Conservation (phyloP, 2,888 invertebrate species). For the Dryomyza anilis region DNA sequence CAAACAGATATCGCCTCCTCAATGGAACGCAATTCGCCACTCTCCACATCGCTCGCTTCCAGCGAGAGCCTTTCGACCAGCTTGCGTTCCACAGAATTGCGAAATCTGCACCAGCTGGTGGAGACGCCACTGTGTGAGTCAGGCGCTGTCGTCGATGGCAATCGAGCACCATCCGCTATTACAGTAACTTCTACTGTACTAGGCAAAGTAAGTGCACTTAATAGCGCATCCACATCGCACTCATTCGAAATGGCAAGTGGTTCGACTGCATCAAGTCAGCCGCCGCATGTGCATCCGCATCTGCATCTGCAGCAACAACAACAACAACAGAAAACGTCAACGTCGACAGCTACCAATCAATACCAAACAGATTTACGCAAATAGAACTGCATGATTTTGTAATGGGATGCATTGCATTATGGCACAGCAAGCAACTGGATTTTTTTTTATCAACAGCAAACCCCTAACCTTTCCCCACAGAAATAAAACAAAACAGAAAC, state of each 20-base stretch:
- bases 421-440: too few relatives aligned
- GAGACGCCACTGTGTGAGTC: conserved; percentile 49
- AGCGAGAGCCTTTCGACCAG: conserved; percentile 62
- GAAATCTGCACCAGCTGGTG: conserved; percentile 66
- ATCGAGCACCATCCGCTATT: conserved; percentile 52
- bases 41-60: conserved; percentile 70
- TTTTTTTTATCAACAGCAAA: too few relatives aligned
- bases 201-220: conserved; percentile 34
- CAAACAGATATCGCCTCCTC: conserved; percentile 62
- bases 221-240: conserved; percentile 4
- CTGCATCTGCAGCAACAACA: conserved; percentile 42
- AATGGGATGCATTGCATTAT: too few relatives aligned
- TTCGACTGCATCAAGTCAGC: conserved; percentile 25
- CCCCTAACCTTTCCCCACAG: too few relatives aligned
- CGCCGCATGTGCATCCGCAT: conserved; percentile 47
- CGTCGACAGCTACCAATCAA: conserved; percentile 36
- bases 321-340: conserved; percentile 38
- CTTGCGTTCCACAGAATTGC: conserved; percentile 64
- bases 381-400: neutral
- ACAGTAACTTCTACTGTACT: conserved; percentile 41
- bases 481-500: too few relatives aligned
- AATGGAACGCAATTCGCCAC: conserved; percentile 66
- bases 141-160: conserved; percentile 42
- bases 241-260: neutral
- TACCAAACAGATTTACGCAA: conserved; percentile 15